A percentile compares a stretch with the other conserved stretches of the same genome.
phyloP scores from a whole-genome alignment of 2,797 vertebrate genomes.

The Pseudotriccus pelzelni region DNA sequence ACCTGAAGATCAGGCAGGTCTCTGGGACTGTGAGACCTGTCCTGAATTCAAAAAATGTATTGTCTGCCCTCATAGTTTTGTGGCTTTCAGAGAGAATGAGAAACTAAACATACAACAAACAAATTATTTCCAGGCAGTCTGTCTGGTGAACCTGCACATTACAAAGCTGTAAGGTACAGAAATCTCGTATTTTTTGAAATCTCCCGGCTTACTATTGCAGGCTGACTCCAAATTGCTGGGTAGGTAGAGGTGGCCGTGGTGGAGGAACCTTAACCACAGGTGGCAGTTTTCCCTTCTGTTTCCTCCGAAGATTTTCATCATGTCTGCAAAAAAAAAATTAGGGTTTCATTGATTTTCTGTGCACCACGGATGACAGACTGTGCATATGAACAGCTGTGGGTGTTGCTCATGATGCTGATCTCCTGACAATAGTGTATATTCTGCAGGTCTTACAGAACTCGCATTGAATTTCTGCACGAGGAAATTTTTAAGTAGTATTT shows the following conservation, averaged over 20 bases:
- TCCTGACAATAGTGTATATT: background rate
- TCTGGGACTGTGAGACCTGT: background rate
- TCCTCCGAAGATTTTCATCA: slow-evolving; percentile 77
- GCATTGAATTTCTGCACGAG: background rate
- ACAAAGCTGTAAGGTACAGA: background rate
- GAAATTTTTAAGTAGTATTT: background rate
- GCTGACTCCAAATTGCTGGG: slow-evolving; percentile 89
- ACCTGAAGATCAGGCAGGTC: background rate
- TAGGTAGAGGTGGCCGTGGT: slow-evolving; percentile 85
- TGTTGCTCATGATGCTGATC: background rate
- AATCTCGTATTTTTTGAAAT: background rate
- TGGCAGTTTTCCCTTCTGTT: slow-evolving; percentile 65
- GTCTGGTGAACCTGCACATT: background rate
- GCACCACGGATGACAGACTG: background rate
- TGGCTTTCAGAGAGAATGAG: background rate
- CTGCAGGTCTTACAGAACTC: background rate
- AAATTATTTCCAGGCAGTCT: background rate
- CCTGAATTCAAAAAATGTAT: background rate
- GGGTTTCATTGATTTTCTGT: background rate
- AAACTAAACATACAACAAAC: background rate
- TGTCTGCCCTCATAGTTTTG: background rate
- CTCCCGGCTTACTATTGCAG: slow-evolving; percentile 84
- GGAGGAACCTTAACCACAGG: slow-evolving; percentile 75
- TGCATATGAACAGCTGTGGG: background rate
- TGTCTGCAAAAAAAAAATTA: slow-evolving; percentile 72